Percentiles rank a stretch among this genome's conserved stretches.
Conservation (phyloP, 2,888 invertebrate genomes). For the Lottia gigantea region DNA sequence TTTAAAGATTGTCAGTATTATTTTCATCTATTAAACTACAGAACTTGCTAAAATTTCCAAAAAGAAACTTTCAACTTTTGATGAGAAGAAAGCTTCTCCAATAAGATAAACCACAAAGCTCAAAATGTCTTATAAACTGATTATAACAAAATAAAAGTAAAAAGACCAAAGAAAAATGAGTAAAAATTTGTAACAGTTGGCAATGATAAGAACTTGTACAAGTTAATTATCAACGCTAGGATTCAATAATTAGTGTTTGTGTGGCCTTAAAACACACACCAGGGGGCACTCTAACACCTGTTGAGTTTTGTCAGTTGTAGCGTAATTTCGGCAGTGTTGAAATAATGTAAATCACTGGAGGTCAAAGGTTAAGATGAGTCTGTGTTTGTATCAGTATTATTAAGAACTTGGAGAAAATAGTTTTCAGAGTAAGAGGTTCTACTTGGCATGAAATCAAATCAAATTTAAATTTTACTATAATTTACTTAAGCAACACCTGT, state of each 20-base stretch:
- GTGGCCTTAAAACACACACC: constrained; percentile 1
- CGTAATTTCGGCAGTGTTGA: not conserved
- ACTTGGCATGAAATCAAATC: too few species aligned
- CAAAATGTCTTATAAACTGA: not conserved
- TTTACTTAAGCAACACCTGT: too few species aligned
- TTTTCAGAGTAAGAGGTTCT: not conserved
- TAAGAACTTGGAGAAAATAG: not conserved
- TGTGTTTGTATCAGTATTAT: not conserved
- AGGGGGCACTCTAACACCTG: constrained; percentile 6
- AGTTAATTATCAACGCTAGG: not conserved
- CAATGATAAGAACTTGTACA: not conserved
- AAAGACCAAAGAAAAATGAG: not conserved
- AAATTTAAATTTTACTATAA: too few species aligned
- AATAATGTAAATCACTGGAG: constrained; percentile 5
- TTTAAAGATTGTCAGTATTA: too few species aligned
- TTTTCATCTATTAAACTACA: too few species aligned
- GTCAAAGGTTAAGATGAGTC: not conserved
- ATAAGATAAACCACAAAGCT: too few species aligned
- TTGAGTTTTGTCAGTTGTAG: not conserved
- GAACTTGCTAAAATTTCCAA: too few species aligned
- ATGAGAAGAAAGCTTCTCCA: too few species aligned
- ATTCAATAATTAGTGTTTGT: not conserved
- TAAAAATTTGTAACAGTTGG: not conserved
- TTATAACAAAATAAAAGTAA: constrained; percentile 2
- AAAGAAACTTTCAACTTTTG: too few species aligned